Evolutionary conservation across 1,140 invertebrate genomes (phyloP).

Genomic region (Copidosoma floridanum): DNA sequence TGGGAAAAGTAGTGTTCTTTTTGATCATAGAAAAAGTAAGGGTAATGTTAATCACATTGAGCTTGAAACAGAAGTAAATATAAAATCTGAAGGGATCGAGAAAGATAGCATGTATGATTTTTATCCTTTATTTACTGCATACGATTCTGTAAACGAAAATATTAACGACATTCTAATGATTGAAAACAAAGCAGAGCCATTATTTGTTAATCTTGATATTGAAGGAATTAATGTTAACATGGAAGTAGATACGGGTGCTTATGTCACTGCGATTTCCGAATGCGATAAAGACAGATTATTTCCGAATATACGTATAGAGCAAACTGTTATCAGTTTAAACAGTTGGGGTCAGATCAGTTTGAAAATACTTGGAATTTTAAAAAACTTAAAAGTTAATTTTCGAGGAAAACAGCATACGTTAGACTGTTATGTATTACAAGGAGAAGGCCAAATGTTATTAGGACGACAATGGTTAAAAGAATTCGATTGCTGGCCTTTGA

Average conservation of each 20-base stretch:
- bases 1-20: too few species aligned
- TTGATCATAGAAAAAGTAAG: too few species aligned
- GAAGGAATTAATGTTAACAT: background rate
- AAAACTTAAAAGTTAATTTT: background rate
- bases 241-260: background rate
- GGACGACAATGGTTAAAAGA: constrained; percentile 4
- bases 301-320: background rate
- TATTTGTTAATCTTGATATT: background rate
- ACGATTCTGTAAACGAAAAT: too few species aligned
- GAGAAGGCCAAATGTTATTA: background rate
- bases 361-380: background rate
- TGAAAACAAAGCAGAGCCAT: too few species aligned
- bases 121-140: too few species aligned
- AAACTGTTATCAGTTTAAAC: background rate
- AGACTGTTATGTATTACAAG: background rate
- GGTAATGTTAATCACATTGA: too few species aligned
- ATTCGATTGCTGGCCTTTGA: constrained; percentile 25
- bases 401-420: background rate
- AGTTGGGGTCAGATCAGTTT: background rate
- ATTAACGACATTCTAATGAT: too few species aligned
- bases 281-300: background rate
- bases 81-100: too few species aligned
- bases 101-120: too few species aligned
- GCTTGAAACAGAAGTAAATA: too few species aligned
- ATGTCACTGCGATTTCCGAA: background rate